Evolutionary conservation across 2,113 vertebrate species (phyloP), one percentile per base, ranked within the genome.

Genomic region (Entomyzon cyanotis): DNA sequence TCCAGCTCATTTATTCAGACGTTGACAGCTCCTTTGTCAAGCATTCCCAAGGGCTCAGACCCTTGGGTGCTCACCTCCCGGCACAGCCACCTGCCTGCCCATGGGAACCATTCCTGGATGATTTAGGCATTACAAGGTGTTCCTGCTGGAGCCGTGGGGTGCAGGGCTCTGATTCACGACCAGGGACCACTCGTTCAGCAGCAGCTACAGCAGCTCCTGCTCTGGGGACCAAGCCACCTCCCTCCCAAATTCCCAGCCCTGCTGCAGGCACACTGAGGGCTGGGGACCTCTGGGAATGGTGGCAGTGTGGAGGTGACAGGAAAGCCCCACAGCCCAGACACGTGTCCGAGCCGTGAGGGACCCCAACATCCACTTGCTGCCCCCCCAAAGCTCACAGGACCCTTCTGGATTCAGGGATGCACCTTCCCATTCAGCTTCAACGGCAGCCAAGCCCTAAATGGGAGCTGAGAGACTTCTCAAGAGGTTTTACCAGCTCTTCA

Each of bases 341-440:
- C 0, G 0, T 3, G 35, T 6, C 35, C n/a, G 46, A n/a, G 42
- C 33, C 65, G 65, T 8, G 25, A 87, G 64, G 16, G 30, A 33
- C 41, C n/a, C 46, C 50, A 55, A 7, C 23, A 88, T 5, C n/a
- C 67, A 62, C 2, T 0, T 24, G 31, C 18, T 4, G 3, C 10
- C 7, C 39, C 39, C 68, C 9, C 42, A 49, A 19, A 92, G 33
- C 50, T 55, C 39, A 39, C 18, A 47, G 68, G 4, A 67, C 20
- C 39, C 41, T 49, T 50, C 44, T 5, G 10, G 22, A 53, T n/a
- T 37, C 84, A 41, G 50, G 6, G 30, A 59, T 41, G 25, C 24
- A 75, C 18, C 28, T 42, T 78, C n/a, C 64, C 52, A 12, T n/a
- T 58, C 42, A 81, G 41, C 39, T 67, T 28, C 20, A 67, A 59